Base-by-base conservation (phyloP, 2,888 invertebrate species). In the Andrena marginata region DNA sequence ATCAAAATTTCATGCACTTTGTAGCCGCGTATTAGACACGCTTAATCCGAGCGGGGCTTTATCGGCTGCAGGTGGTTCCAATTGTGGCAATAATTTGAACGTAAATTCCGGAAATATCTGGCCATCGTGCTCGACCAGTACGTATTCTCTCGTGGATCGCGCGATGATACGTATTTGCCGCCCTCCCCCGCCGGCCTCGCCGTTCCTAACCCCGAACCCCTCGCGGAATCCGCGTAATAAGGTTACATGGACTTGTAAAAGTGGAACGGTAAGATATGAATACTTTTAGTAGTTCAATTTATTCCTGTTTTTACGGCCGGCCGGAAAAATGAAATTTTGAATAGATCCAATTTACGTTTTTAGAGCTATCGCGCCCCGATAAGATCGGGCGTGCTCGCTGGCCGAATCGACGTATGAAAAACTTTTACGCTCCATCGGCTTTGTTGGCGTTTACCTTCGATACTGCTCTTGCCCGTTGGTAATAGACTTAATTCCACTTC, bases 71-170 rank as follows among this genome's bases (percentile, higher is more conserved):
- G 70, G 54, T 69, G 81, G 67, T 63, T 70, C 49, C 77, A 74
- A 80, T 84, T 79, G 86, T 69, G 74, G 70, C 75, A 77, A 78
- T 85, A 76, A 84, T 84, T 84, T 76, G 75, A 79, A 78, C 85
- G 77, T 73, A 71, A 87, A 87, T 85, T 85, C 77, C 79, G 77
- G 73, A 83, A 83, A 79, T 81, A 76, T 77, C 75, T 64, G 54
- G 29, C 63, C 68, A 67, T 68, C 75, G 49, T 26, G 29, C 26
- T 35, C 56, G 29, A 20, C 48, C 79, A n/a, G 69, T 78, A 48
- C 67, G 67, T 71, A 80, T 70, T 80, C 73, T 73, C 75, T 29
- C 69, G 42, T 49, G 59, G 80, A 76, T 73, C 82, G 35, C 68
- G 3, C 62, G 49, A 29, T 60, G 77, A 78, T 74, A 69, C 78